Conservation (phyloP, 2,888 invertebrate genomes). For the Eilema griseolum region DNA sequence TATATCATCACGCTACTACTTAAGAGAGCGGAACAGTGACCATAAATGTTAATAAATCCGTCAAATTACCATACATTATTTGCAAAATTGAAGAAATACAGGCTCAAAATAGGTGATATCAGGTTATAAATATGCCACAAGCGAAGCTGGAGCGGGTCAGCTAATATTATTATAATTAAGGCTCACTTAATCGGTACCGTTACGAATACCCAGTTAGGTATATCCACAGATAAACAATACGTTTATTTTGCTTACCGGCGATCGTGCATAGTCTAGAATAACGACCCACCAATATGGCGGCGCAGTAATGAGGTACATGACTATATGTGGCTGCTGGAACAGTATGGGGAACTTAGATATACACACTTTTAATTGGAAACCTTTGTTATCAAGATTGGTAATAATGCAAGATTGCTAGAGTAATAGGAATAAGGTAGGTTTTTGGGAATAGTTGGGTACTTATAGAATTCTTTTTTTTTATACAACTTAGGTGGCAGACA, state of each 20-base stretch:
- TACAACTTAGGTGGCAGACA: no score
- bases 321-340: slow-evolving; percentile 67
- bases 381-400: background rate
- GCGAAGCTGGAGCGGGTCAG: no score
- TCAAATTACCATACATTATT: no score
- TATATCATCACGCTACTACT: no score
- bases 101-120: no score
- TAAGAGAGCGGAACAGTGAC: no score
- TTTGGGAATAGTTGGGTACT: background rate
- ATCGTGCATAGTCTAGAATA: slow-evolving; percentile 71
- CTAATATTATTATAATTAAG: slow-evolving; percentile 1
- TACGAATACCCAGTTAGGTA: slow-evolving; percentile 1
- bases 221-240: background rate
- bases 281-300: slow-evolving; percentile 71
- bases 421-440: no score
- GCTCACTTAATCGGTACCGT: background rate
- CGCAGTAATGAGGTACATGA: slow-evolving; percentile 68
- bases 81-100: no score
- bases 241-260: slow-evolving; percentile 29
- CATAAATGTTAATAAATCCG: no score
- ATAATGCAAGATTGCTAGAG: background rate
- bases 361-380: slow-evolving; percentile 8
- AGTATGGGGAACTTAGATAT: background rate
- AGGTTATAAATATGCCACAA: no score
- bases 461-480: no score